Evolutionary conservation across 2,113 vertebrate genomes (phyloP).

Genomic region (Macquaria australasica): DNA sequence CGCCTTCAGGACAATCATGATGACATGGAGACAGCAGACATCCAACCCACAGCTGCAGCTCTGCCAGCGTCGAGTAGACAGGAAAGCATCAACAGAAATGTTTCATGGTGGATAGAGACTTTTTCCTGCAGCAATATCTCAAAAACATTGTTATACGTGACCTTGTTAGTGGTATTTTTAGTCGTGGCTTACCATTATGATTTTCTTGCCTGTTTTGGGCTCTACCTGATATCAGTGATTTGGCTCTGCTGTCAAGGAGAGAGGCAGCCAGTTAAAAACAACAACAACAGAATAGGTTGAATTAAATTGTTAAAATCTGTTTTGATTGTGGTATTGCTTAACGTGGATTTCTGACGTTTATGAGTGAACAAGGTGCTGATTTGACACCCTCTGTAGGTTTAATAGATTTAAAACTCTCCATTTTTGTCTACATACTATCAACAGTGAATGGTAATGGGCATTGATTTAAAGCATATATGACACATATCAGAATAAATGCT

Average conservation of each 20-base stretch:
- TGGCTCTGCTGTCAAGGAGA: slow-evolving; percentile 88
- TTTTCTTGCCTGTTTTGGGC: slow-evolving; percentile 90
- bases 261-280: slow-evolving; percentile 83
- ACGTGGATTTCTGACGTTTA: background rate
- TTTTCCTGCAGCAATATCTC: slow-evolving; percentile 81
- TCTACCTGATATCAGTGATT: slow-evolving; percentile 91
- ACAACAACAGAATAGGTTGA: slow-evolving; percentile 54
- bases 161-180: slow-evolving; percentile 89
- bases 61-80: slow-evolving; percentile 55
- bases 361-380: background rate
- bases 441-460: slow-evolving; percentile 19
- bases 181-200: slow-evolving; percentile 90
- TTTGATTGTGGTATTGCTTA: background rate
- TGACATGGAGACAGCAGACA: background rate
- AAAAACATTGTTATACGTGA: slow-evolving; percentile 84
- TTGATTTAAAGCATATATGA: slow-evolving; percentile 25
- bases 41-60: slow-evolving; percentile 18
- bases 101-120: slow-evolving; percentile 73
- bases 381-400: background rate
- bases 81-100: slow-evolving; percentile 43
- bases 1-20: slow-evolving; percentile 33
- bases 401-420: background rate
- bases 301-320: background rate
- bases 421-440: background rate
- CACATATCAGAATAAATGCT: slow-evolving; percentile 39